Percentiles rank a stretch among this genome's conserved stretches.
These are phyloP conservation scores for Perizoma affinitatum DNA, from an alignment of 2,888 invertebrate genomes.

Conservation along the genomic window DNA sequence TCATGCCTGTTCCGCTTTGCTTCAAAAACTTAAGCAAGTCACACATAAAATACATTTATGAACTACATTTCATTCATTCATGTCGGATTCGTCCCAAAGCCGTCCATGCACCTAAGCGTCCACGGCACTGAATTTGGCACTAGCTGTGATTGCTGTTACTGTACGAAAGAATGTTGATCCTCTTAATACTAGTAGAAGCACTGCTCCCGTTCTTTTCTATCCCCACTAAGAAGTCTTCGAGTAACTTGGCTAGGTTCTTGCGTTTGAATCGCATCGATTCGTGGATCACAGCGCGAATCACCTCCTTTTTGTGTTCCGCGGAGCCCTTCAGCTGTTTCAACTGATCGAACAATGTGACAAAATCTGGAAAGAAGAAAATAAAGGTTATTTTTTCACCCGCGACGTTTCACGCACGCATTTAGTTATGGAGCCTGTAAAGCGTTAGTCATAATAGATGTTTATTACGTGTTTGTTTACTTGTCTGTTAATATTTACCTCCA, in stretches of 20 bases:
- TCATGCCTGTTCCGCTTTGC: slow-evolving; percentile 28
- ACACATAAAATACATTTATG: slow-evolving; percentile 13
- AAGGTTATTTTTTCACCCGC: too few relatives aligned
- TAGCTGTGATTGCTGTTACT: slow-evolving; percentile 72
- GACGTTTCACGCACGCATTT: too few relatives aligned
- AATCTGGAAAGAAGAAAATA: slow-evolving; percentile 83
- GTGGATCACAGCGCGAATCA: slow-evolving; percentile 88
- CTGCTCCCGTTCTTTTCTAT: slow-evolving; percentile 80
- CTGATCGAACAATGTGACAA: slow-evolving; percentile 87
- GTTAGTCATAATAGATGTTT: too few relatives aligned
- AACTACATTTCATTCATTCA: slow-evolving; percentile 15
- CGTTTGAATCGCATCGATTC: slow-evolving; percentile 92
- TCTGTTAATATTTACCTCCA: too few relatives aligned
- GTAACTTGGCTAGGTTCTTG: slow-evolving; percentile 86
- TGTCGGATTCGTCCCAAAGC: slow-evolving; percentile 22
- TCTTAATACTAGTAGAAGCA: slow-evolving; percentile 68
- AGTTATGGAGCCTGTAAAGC: too few relatives aligned
- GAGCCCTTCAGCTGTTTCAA: slow-evolving; percentile 89
- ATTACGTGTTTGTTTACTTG: too few relatives aligned
- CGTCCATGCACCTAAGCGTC: slow-evolving; percentile 40
- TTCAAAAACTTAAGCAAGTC: slow-evolving; percentile 16
- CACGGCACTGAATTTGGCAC: slow-evolving; percentile 51
- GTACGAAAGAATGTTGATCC: slow-evolving; percentile 62
- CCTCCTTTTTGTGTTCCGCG: slow-evolving; percentile 86
- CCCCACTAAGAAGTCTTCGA: slow-evolving; percentile 86